Conservation (phyloP, 2,797 vertebrate genomes). For the Acipenser transmontanus region DNA sequence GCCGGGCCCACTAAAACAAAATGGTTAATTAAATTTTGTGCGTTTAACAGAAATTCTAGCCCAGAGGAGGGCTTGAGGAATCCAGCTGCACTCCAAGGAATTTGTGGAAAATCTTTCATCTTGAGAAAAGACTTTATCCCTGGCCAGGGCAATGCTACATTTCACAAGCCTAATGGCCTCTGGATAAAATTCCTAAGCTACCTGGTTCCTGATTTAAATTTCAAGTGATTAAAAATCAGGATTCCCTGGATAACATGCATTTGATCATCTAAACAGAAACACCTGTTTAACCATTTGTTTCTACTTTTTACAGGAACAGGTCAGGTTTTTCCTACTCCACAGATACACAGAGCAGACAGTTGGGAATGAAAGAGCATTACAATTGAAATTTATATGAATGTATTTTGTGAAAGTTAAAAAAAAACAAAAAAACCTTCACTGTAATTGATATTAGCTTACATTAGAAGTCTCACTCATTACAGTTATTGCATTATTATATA, state of each 20-base stretch:
- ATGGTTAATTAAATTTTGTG: constrained; percentile 26
- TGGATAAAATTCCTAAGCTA: background rate
- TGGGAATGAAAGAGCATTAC: no score
- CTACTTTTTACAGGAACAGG: no score
- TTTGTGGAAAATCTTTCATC: constrained; percentile 19
- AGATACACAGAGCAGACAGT: no score
- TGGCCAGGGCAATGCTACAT: constrained; percentile 4
- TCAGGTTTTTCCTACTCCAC: no score
- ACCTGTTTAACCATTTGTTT: no score
- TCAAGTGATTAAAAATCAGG: background rate
- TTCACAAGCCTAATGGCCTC: background rate
- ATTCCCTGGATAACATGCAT: background rate
- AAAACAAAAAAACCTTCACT: no score
- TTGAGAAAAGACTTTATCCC: constrained; percentile 11
- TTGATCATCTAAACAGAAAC: background rate
- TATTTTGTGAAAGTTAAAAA: no score
- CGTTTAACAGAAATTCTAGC: constrained; percentile 28
- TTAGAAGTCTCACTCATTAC: no score
- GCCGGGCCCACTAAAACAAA: constrained; percentile 27
- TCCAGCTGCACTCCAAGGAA: constrained; percentile 29
- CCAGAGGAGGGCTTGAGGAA: constrained; percentile 13
- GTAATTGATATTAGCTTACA: no score
- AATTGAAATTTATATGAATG: no score
- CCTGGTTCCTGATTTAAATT: background rate
- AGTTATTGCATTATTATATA: no score